Evolutionary conservation across 2,113 vertebrate genomes (phyloP).

Genomic region (Maccullochella peelii): DNA sequence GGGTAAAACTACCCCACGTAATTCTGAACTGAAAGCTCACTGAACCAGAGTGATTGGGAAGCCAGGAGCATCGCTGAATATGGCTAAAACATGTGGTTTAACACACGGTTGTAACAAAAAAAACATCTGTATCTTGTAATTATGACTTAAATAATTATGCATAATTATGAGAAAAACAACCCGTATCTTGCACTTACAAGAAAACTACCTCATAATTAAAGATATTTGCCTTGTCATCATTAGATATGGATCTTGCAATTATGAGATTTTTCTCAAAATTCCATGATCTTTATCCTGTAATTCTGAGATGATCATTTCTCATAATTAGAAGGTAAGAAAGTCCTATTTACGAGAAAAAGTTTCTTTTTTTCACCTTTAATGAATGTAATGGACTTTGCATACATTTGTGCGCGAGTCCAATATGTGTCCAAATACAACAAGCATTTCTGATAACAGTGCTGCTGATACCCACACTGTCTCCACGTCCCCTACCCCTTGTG

Average conservation of each 20-base stretch:
- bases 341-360: neutral
- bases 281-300: neutral
- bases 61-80: neutral
- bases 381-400: neutral
- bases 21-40: neutral
- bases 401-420: neutral
- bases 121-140: neutral
- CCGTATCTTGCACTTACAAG: neutral
- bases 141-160: neutral
- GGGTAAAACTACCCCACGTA: neutral
- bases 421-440: constrained; percentile 22
- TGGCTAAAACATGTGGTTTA: too few species aligned
- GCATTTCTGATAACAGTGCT: constrained; percentile 33
- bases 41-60: neutral
- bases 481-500: constrained; percentile 57
- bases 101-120: neutral
- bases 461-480: constrained; percentile 44
- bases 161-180: neutral
- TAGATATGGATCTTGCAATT: neutral
- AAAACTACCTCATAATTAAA: neutral
- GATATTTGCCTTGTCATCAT: neutral
- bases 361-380: neutral
- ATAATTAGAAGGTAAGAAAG: neutral
- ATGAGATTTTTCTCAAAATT: neutral
- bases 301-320: neutral